Evolutionary conservation across 1,140 invertebrate species (phyloP), one percentile per base, ranked within the genome.

Genomic region (Camponotus pennsylvanicus): DNA sequence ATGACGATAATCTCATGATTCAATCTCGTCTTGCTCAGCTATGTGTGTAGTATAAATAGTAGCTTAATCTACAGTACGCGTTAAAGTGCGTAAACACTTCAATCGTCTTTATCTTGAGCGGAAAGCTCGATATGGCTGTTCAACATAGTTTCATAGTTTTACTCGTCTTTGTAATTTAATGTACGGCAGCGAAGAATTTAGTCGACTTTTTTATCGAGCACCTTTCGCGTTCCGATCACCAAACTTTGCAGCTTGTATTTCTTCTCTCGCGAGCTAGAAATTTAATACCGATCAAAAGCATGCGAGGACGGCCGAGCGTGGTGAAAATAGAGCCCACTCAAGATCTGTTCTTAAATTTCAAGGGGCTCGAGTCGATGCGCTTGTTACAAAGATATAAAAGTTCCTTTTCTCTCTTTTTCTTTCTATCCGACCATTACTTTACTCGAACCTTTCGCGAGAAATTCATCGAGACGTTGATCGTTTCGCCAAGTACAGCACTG

Each of bases 311-410:
- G 69, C 40, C 67, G 42, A 83, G 79, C 67, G 69, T 73, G 79
- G 40, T 75, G 69, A 75, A 75, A 75, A 83, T 83, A 75, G 55
- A 83, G 69, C 70, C 55, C 55, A 61, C 45, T 75, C 57, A 42
- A 49, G 79, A 73, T 63, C 79, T 45, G 69, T 75, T 73, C 69
- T 83, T 71, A 73, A 83, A 83, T 83, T 83, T 83, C 69, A 83
- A 83, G 55, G 18, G 55, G 40, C 79, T 59, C 6, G 37, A 71
- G 55, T 83, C 79, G 52, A 34, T 9, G 69, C 9, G 55, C 55
- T 73, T 49, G 66, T 71, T 80, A 75, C 79, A 37, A 49, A 55
- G 42, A 27, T 15, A 52, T 45, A 49, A 37, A 82, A 37, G 3
- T 82, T 57, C 18, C 11, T 8, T 42, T 2, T 13, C 37, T 34